Evolutionary conservation across 2,113 vertebrate genomes (phyloP).

Genomic region (Nycticorax nycticorax): DNA sequence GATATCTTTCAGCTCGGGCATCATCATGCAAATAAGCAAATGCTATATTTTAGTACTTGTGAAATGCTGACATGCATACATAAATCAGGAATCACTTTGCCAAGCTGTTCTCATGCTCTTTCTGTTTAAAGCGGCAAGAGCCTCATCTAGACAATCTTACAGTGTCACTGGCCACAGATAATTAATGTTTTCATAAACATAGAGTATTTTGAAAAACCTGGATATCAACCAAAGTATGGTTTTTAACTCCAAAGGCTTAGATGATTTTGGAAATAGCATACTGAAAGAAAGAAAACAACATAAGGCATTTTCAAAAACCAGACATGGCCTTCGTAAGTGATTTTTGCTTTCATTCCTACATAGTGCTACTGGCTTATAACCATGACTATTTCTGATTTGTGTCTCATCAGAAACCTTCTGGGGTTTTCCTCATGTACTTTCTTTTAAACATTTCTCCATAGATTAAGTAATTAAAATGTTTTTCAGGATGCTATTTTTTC

Average conservation of each 20-base stretch:
- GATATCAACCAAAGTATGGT: neutral
- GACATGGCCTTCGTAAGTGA: rapidly evolving
- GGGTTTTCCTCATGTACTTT: neutral
- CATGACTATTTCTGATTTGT: neutral
- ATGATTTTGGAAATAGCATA: neutral
- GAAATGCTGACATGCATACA: conserved; percentile 41
- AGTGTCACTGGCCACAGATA: neutral
- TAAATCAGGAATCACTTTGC: conserved; percentile 13
- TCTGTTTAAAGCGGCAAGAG: neutral
- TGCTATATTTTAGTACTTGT: conserved; percentile 17
- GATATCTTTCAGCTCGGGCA: neutral
- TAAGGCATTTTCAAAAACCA: neutral
- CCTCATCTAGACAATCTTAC: neutral
- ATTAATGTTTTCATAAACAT: neutral
- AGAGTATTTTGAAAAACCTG: neutral
- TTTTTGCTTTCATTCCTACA: neutral
- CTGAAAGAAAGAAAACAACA: neutral
- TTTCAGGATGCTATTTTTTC: neutral
- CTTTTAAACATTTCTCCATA: neutral
- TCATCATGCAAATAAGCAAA: conserved; percentile 29
- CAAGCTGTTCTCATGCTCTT: conserved; percentile 2
- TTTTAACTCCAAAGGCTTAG: neutral
- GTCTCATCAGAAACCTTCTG: neutral
- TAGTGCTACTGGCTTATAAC: neutral
- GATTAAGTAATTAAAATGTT: neutral